A percentile compares a stretch with the other conserved stretches of the same genome.
These are phyloP conservation scores for Agonopterix alstromeriana DNA, from an alignment of 2,888 invertebrate genomes.

Conservation along the genomic window DNA sequence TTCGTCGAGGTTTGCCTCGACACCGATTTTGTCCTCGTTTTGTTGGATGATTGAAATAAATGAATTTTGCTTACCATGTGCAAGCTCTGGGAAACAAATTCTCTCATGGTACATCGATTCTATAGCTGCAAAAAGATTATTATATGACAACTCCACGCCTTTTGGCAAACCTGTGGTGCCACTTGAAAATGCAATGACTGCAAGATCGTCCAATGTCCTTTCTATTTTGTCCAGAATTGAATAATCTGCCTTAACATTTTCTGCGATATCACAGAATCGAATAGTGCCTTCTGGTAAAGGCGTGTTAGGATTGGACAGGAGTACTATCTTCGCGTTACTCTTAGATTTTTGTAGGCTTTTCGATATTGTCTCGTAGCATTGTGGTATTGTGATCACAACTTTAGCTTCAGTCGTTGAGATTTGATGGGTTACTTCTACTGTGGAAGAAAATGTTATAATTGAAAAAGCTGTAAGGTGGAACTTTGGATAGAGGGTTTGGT, in stretches of 20 bases:
- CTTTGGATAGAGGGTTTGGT: no score
- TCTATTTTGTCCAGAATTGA: slow-evolving; percentile 54
- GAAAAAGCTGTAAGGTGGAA: no score
- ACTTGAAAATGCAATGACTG: slow-evolving; percentile 87
- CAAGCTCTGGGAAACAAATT: no score
- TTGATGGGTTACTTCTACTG: slow-evolving; percentile 84
- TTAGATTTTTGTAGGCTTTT: slow-evolving; percentile 56
- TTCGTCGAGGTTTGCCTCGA: no score
- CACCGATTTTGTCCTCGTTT: no score
- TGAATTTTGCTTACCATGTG: no score
- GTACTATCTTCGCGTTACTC: slow-evolving; percentile 58
- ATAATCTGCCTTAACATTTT: slow-evolving; percentile 65
- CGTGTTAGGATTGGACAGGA: slow-evolving; percentile 54
- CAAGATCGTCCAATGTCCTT: slow-evolving; percentile 71
- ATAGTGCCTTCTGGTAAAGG: slow-evolving; percentile 68
- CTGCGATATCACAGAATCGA: slow-evolving; percentile 69
- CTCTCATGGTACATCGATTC: background rate
- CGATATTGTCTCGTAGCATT: slow-evolving; percentile 33
- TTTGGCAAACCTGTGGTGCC: slow-evolving; percentile 90
- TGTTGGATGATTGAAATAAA: no score
- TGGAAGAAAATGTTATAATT: slow-evolving; percentile 17
- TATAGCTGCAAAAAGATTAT: slow-evolving; percentile 67
- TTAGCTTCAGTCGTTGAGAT: slow-evolving; percentile 77
- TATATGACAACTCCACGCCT: slow-evolving; percentile 81
- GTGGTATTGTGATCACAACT: slow-evolving; percentile 74